Percentiles rank a stretch among this genome's conserved stretches.
These are phyloP conservation scores for Cryptus viduatorius DNA, from an alignment of 2,888 invertebrate species.

Conservation along the genomic window DNA sequence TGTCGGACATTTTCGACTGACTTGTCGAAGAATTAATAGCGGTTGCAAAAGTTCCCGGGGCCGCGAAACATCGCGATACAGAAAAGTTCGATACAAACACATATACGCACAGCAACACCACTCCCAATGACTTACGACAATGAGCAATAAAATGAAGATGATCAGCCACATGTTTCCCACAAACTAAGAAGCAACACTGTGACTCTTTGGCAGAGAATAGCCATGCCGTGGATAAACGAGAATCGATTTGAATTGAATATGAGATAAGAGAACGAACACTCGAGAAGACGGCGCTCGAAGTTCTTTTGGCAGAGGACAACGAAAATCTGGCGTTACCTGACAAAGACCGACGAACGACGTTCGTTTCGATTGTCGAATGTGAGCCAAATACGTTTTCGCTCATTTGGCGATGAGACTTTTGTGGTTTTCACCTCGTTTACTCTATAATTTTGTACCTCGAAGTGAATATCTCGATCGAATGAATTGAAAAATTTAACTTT, in stretches of 20 bases:
- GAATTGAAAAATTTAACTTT: slow-evolving; percentile 1
- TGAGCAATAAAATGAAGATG: slow-evolving; percentile 72
- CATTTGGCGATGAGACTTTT: slow-evolving; percentile 44
- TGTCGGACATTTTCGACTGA: slow-evolving; percentile 31
- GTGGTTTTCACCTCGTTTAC: slow-evolving; percentile 22
- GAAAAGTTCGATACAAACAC: neutral
- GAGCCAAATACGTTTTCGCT: slow-evolving; percentile 60
- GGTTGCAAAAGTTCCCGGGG: neutral
- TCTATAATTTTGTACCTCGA: neutral
- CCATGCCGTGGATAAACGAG: slow-evolving; percentile 67
- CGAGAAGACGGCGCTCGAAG: slow-evolving; percentile 38
- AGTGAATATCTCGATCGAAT: slow-evolving; percentile 11
- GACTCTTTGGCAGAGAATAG: slow-evolving; percentile 68
- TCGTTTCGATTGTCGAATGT: slow-evolving; percentile 40
- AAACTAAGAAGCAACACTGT: slow-evolving; percentile 76
- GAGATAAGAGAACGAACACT: slow-evolving; percentile 75
- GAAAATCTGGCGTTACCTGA: slow-evolving; percentile 73
- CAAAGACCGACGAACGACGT: slow-evolving; percentile 51
- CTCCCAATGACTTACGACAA: slow-evolving; percentile 74
- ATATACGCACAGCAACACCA: neutral
- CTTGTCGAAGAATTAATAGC: slow-evolving; percentile 5
- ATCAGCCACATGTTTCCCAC: slow-evolving; percentile 78
- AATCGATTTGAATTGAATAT: slow-evolving; percentile 77
- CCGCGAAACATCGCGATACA: neutral
- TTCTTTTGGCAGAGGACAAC: slow-evolving; percentile 76